A percentile compares a stretch with the other conserved stretches of the same genome.
These are phyloP conservation scores for Rhabditoides inermis DNA, from an alignment of 2,888 invertebrate genomes.

Conservation along the genomic window DNA sequence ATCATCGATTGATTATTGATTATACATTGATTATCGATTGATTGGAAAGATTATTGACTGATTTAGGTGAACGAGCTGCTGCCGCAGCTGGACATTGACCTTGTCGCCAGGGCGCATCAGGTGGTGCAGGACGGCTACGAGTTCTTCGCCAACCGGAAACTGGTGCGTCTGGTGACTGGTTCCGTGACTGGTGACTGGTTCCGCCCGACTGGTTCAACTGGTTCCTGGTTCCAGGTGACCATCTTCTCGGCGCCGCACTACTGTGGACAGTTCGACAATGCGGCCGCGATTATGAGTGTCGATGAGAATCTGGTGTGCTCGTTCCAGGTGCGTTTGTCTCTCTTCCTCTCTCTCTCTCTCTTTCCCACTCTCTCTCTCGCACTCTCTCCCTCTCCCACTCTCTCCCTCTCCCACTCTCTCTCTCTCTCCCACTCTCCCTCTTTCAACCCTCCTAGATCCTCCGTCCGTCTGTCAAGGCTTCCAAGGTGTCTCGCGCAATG, in stretches of 20 bases:
- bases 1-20: too few relatives aligned
- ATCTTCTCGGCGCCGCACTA: slow-evolving; percentile 38
- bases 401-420: too few relatives aligned
- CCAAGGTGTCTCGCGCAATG: too few relatives aligned
- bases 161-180: slow-evolving; percentile 7
- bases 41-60: background rate
- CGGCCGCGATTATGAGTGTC: slow-evolving; percentile 42
- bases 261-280: slow-evolving; percentile 41
- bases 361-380: too few relatives aligned
- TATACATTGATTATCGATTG: background rate
- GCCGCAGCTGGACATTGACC: slow-evolving; percentile 28
- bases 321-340: slow-evolving; percentile 23
- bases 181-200: background rate
- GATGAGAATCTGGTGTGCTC: slow-evolving; percentile 38
- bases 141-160: slow-evolving; percentile 55
- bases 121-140: slow-evolving; percentile 62
- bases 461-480: too few relatives aligned
- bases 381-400: too few relatives aligned
- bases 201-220: too few relatives aligned
- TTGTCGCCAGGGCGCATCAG: slow-evolving; percentile 44
- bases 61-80: slow-evolving; percentile 8
- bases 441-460: too few relatives aligned
- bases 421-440: too few relatives aligned
- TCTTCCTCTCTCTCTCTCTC: too few relatives aligned
- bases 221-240: slow-evolving; percentile 12